These are phyloP conservation scores for Temnothorax longispinosus DNA, from an alignment of 1,140 invertebrate genomes.

Conservation along the genomic window DNA sequence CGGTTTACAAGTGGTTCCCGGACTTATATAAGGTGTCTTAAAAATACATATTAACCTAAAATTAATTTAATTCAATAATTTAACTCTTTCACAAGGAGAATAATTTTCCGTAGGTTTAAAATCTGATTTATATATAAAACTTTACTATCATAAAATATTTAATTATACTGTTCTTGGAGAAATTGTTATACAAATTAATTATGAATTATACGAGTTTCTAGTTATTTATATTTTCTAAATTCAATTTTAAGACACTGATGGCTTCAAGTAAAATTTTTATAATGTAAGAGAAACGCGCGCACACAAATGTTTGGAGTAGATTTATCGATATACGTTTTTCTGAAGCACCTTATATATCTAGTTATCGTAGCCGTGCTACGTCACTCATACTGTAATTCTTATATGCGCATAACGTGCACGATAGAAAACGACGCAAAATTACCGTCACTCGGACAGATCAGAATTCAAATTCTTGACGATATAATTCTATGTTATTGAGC, in stretches of 20 bases:
- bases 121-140: not conserved
- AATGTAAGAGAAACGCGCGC: not conserved
- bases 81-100: not conserved
- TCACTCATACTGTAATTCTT: not conserved
- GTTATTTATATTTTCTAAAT: not conserved
- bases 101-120: not conserved
- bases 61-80: constrained; percentile 2
- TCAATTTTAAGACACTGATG: not conserved
- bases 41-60: not conserved
- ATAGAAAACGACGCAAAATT: not conserved
- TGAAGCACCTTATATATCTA: not conserved
- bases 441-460: not conserved
- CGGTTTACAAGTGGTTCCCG: constrained; percentile 34
- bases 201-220: not conserved
- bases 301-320: not conserved
- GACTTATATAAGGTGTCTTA: constrained; percentile 19
- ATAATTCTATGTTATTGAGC: not conserved
- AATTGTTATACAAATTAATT: not conserved
- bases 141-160: constrained; percentile 5
- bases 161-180: constrained; percentile 5
- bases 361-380: not conserved
- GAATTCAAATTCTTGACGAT: not conserved
- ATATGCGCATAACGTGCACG: not conserved
- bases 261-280: not conserved
- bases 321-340: not conserved